These are phyloP conservation scores for Ceratosolen fusciceps DNA, from an alignment of 1,140 invertebrate genomes.

Conservation along the genomic window DNA sequence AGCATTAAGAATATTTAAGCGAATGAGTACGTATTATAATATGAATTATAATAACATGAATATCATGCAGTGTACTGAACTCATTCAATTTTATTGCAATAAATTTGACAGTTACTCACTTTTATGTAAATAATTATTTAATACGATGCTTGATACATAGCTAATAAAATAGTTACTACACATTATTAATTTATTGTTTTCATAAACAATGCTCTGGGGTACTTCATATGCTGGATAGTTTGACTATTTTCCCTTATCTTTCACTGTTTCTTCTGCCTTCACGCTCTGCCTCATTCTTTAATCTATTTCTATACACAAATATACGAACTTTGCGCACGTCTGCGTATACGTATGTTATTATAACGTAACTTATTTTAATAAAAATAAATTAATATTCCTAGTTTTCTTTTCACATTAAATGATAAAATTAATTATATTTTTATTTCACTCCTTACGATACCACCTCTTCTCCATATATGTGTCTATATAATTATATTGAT, in stretches of 20 bases:
- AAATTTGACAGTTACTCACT: too few species aligned
- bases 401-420: conserved; percentile 47
- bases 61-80: too few species aligned
- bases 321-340: too few species aligned
- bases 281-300: neutral
- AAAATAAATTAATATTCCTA: conserved; percentile 18
- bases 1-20: conserved; percentile 6
- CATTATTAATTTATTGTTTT: conserved; percentile 66
- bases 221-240: conserved; percentile 72
- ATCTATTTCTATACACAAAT: too few species aligned
- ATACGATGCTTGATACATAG: conserved; percentile 19
- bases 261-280: neutral
- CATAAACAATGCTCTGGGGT: conserved; percentile 71
- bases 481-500: conserved; percentile 58
- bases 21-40: neutral
- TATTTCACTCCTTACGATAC: conserved; percentile 56
- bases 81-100: too few species aligned
- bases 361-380: conserved; percentile 17
- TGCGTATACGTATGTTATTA: conserved; percentile 2
- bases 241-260: conserved; percentile 53
- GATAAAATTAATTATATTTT: conserved; percentile 7
- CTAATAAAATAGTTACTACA: conserved; percentile 56
- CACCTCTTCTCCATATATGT: conserved; percentile 55
- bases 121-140: too few species aligned
- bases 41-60: neutral